These are phyloP conservation scores for Onychostruthus taczanowskii DNA, from an alignment of 2,113 vertebrate genomes.

Conservation along the genomic window DNA sequence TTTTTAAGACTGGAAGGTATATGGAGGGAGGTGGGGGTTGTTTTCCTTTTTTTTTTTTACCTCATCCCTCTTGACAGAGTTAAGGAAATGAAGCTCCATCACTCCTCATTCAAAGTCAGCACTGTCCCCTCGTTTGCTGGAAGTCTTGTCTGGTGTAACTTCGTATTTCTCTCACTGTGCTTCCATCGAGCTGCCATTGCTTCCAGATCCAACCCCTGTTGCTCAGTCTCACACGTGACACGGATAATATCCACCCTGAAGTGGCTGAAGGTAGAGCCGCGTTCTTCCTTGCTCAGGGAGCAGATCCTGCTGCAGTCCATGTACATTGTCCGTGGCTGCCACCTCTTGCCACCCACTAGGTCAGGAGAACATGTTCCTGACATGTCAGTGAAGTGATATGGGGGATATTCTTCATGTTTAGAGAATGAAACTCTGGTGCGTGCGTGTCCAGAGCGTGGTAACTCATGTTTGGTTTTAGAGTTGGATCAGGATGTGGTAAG, in stretches of 20 bases:
- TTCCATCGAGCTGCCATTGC: background rate
- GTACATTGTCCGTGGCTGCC: background rate
- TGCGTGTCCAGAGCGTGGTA: background rate
- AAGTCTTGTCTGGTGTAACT: background rate
- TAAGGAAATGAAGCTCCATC: background rate
- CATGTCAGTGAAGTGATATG: background rate
- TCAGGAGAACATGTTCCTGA: background rate
- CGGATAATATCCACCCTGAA: background rate
- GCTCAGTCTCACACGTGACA: accelerated
- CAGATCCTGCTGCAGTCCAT: background rate
- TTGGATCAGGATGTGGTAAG: background rate
- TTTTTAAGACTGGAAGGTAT: background rate
- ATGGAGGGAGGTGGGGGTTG: background rate
- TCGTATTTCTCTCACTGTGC: background rate
- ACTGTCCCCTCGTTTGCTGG: background rate
- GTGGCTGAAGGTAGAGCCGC: background rate
- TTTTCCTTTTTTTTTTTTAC: background rate
- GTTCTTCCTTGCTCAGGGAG: background rate
- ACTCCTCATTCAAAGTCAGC: background rate
- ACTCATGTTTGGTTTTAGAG: background rate
- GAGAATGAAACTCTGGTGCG: background rate
- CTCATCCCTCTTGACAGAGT: background rate
- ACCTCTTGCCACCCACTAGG: background rate
- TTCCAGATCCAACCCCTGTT: background rate
- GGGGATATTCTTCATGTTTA: background rate